A percentile compares a stretch with the other conserved stretches of the same genome.
Conservation (phyloP, 2,113 vertebrate species). For the Castor canadensis region DNA sequence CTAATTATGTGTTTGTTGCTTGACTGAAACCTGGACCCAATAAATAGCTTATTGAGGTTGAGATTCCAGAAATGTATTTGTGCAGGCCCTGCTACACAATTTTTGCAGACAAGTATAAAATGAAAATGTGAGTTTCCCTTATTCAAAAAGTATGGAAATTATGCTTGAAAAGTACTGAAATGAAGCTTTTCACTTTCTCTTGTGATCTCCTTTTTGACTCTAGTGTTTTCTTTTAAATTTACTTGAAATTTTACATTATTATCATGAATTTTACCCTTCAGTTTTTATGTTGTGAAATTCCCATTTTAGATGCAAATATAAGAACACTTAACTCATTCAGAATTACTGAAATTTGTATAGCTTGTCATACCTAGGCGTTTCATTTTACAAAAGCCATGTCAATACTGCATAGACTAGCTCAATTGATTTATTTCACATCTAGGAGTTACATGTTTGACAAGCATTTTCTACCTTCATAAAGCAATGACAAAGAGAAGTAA, state of each 20-base stretch:
- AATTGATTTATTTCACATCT: not conserved
- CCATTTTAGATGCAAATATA: no score
- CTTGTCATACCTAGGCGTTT: not conserved
- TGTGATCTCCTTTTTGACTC: not conserved
- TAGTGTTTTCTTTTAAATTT: not conserved
- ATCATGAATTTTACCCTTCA: not conserved
- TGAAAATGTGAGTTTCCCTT: not conserved
- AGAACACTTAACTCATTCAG: not conserved
- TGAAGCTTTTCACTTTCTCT: not conserved
- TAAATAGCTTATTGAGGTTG: not conserved
- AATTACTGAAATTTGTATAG: not conserved
- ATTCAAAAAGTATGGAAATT: not conserved
- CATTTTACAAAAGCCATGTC: not conserved
- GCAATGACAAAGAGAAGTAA: not conserved
- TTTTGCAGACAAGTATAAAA: not conserved
- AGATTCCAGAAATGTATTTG: not conserved
- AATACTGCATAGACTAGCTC: not conserved
- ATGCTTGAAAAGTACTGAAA: not conserved
- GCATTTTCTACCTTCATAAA: not conserved
- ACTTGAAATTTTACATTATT: not conserved
- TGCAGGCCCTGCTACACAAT: not conserved
- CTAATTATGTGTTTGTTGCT: not conserved
- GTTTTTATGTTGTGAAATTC: not conserved
- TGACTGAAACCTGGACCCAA: not conserved
- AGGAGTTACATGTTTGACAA: not conserved